phyloP scores from a whole-genome alignment of 2,888 invertebrate genomes.

The Melieria crassipennis region DNA sequence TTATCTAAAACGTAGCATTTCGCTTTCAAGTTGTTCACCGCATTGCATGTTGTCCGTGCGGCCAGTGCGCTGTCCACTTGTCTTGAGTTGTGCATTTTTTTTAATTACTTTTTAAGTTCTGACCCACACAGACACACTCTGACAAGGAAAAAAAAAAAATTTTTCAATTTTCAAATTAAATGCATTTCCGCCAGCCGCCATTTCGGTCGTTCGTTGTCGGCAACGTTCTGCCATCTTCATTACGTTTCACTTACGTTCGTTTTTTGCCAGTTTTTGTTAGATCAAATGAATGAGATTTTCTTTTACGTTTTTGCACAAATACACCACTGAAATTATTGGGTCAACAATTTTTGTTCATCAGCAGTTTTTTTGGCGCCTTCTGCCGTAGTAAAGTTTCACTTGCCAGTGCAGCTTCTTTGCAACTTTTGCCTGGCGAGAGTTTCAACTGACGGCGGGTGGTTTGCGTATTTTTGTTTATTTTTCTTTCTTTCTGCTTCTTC shows the following conservation, averaged over 20 bases:
- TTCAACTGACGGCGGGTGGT: no score
- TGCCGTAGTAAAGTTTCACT: no score
- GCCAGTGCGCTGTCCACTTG: no score
- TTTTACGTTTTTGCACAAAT: neutral
- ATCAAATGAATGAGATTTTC: neutral
- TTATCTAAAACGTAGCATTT: no score
- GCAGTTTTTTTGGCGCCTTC: no score
- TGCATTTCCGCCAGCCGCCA: neutral
- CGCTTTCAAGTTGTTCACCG: no score
- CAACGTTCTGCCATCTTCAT: neutral
- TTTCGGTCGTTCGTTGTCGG: neutral
- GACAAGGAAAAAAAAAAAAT: neutral
- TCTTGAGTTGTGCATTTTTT: neutral
- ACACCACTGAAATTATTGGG: conserved; percentile 17
- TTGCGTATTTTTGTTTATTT: neutral
- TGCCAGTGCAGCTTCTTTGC: no score
- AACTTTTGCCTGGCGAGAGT: no score
- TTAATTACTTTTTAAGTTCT: neutral
- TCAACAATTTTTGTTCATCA: conserved; percentile 24
- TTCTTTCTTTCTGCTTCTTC: neutral
- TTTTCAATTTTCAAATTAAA: neutral
- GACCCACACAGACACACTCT: neutral
- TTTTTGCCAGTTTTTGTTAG: no score
- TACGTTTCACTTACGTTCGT: no score
- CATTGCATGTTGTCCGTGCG: no score